These are phyloP conservation scores for Drosophila takahashii DNA, from an alignment of 1,140 invertebrate genomes.

Conservation along the genomic window DNA sequence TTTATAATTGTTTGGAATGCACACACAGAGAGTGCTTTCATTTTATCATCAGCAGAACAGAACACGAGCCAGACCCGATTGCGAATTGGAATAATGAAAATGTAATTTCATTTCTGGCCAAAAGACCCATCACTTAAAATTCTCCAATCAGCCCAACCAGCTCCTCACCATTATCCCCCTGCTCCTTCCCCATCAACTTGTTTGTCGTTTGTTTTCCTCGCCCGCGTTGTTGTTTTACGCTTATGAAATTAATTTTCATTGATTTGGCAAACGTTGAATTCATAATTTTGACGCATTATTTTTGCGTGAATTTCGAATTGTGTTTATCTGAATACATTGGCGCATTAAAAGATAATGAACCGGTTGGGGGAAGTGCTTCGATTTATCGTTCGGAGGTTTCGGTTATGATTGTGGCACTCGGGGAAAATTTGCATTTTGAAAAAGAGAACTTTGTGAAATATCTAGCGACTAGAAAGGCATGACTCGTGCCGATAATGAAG, in stretches of 20 bases:
- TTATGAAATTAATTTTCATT: constrained; percentile 82
- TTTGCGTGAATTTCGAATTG: constrained; percentile 76
- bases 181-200: constrained; percentile 33
- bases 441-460: constrained; percentile 42
- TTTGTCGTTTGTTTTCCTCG: constrained; percentile 31
- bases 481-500: constrained; percentile 4
- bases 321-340: constrained; percentile 65
- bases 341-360: constrained; percentile 76
- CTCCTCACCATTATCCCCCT: not conserved
- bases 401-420: constrained; percentile 1
- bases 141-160: not conserved
- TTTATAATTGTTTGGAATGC: constrained; percentile 73
- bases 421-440: constrained; percentile 64
- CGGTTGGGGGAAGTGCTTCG: constrained; percentile 8
- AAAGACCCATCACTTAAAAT: constrained; percentile 56
- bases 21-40: constrained; percentile 12
- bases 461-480: constrained; percentile 21
- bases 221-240: constrained; percentile 49
- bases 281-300: constrained; percentile 83
- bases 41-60: constrained; percentile 52
- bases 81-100: constrained; percentile 72
- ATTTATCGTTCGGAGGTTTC: constrained; percentile 17
- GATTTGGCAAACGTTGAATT: constrained; percentile 82
- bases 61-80: constrained; percentile 18
- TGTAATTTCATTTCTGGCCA: constrained; percentile 69